These are phyloP conservation scores for Ophraella communa DNA, from an alignment of 2,888 invertebrate species.

Conservation along the genomic window DNA sequence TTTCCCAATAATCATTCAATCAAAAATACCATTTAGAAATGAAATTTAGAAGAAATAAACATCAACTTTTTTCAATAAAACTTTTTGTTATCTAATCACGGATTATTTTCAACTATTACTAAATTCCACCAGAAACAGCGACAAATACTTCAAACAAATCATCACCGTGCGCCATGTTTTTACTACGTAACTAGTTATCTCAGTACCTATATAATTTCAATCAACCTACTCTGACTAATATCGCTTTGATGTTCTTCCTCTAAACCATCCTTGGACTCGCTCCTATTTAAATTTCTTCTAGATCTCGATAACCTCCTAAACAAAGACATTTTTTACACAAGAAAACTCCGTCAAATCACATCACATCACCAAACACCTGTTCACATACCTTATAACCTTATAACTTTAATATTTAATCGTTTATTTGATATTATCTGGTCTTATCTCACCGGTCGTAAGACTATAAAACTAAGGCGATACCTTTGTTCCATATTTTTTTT, in stretches of 20 bases:
- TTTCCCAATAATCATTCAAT: too few relatives aligned
- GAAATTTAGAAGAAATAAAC: too few relatives aligned
- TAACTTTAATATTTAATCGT: slow-evolving; percentile 2
- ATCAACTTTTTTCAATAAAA: too few relatives aligned
- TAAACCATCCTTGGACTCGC: slow-evolving; percentile 37
- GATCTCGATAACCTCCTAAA: slow-evolving; percentile 42
- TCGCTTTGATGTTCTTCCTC: slow-evolving; percentile 20
- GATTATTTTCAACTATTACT: too few relatives aligned
- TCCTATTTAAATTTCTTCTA: slow-evolving; percentile 36
- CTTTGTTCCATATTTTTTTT: background rate
- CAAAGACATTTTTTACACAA: slow-evolving; percentile 36
- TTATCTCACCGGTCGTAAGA: background rate
- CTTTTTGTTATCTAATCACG: too few relatives aligned
- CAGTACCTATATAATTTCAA: too few relatives aligned
- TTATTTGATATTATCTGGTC: background rate
- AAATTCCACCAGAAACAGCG: too few relatives aligned
- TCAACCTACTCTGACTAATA: slow-evolving; percentile 21
- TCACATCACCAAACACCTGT: slow-evolving; percentile 1
- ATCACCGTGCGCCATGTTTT: too few relatives aligned
- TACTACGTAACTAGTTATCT: background rate
- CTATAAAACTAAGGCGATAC: background rate
- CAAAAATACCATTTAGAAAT: too few relatives aligned
- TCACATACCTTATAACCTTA: slow-evolving; percentile 14
- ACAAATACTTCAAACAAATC: too few relatives aligned
- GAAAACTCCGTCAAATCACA: slow-evolving; percentile 3